Conservation (phyloP, 2,113 vertebrate genomes). For the Bubo scandiacus region DNA sequence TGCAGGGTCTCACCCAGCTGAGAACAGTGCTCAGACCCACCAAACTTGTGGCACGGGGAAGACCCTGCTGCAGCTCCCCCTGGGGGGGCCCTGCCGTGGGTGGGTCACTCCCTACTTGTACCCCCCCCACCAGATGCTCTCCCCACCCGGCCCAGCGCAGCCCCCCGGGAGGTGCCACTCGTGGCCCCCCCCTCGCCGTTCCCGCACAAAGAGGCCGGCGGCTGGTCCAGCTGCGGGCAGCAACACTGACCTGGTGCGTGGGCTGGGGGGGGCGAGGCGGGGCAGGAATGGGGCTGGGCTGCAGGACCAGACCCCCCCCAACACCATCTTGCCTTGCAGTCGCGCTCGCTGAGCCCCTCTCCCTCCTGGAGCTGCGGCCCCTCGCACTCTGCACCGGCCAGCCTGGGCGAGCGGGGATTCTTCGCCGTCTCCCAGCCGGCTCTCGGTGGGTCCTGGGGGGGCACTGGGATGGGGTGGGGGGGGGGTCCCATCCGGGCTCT, state of each 20-base stretch:
- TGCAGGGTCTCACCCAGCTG: not conserved
- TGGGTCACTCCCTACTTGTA: rapidly evolving
- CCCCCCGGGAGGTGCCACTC: slow-evolving; percentile 4
- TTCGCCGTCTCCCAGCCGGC: slow-evolving; percentile 69
- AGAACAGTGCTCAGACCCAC: not conserved
- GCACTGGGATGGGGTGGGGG: not conserved
- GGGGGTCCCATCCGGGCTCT: not conserved
- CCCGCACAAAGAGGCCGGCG: slow-evolving; percentile 7
- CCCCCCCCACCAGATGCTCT: not conserved
- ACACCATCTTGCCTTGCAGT: slow-evolving; percentile 51
- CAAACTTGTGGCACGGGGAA: not conserved
- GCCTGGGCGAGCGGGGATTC: slow-evolving; percentile 78
- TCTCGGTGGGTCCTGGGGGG: slow-evolving; percentile 50
- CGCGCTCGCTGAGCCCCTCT: slow-evolving; percentile 85
- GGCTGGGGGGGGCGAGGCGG: no score
- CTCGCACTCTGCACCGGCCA: slow-evolving; percentile 78
- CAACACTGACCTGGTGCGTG: slow-evolving; percentile 60
- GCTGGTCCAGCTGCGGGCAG: slow-evolving; percentile 16
- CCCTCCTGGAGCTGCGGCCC: slow-evolving; percentile 80
- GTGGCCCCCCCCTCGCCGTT: slow-evolving; percentile 47
- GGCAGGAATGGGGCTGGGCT: no score
- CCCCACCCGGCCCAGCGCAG: not conserved
- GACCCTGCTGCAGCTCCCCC: not conserved
- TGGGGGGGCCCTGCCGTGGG: not conserved
- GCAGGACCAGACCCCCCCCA: no score